Evolutionary conservation across 2,113 vertebrate species (phyloP), one percentile per base, ranked within the genome.

Genomic region (Anseranas semipalmata): DNA sequence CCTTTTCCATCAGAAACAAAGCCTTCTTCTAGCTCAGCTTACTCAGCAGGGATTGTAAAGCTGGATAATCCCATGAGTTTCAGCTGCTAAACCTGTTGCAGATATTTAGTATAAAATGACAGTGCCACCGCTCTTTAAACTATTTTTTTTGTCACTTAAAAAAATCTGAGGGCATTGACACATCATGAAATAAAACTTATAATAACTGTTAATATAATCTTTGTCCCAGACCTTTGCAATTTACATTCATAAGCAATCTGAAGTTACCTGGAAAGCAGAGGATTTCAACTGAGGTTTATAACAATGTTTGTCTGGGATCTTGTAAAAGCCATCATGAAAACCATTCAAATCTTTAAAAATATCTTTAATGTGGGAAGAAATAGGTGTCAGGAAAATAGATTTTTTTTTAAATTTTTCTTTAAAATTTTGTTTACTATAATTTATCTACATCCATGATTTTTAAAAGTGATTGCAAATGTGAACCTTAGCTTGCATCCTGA

Each of bases 1-100:
- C 77, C 80, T 96, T 96, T 96, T 97, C 88, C 86, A 83, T 68
- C 45, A 95, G 74, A 89, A 97, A 97, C 84, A 96, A 95, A 95
- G 81, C 91, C 53, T 58, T 67, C 82, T 94, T 73, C 65, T 83
- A 85, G 80, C 96, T 96, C 87, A 91, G 66, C 58, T 95, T 89
- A 93, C 93, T 94, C 94, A 95, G 93, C 93, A 87, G 79, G 83
- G 60, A 46, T 91, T 2, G 2, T 55, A 91, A 87, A 92, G 90
- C 90, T 89, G 65, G 92, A 72, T 92, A 85, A 96, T 94, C 65
- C 66, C 86, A 62, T 39, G 66, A 93, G 76, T 96, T 94, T 96
- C 80, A 85, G 89, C 79, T 90, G 17, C 75, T 93, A 95, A 90
- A 89, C 92, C 82, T 96, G 93, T 95, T 96, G 95, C 78, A 83